Evolutionary conservation across 1,140 invertebrate genomes (phyloP).

Genomic region (Papilio polytes): DNA sequence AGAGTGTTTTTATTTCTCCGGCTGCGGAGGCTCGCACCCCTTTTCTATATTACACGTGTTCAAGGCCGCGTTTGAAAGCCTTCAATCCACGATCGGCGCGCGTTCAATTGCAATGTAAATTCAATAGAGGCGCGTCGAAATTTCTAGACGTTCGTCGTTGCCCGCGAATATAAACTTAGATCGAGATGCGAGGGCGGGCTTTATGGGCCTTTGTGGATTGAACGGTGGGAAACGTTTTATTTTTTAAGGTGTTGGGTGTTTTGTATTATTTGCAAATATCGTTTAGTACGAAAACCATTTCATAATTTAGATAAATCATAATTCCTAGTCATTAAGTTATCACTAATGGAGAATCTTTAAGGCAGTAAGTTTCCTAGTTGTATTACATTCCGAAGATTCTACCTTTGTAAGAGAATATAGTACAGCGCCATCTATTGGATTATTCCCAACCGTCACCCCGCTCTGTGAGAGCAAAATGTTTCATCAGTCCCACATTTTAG

Average conservation of each 20-base stretch:
- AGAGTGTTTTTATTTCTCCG: slow-evolving; percentile 60
- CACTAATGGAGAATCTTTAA: no score
- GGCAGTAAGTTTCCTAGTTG: no score
- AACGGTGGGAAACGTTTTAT: background rate
- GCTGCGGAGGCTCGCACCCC: slow-evolving; percentile 17
- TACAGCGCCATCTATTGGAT: background rate
- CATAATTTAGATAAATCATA: no score
- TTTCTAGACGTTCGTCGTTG: slow-evolving; percentile 8
- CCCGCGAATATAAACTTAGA: slow-evolving; percentile 1
- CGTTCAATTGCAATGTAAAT: slow-evolving; percentile 31
- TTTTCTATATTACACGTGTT: slow-evolving; percentile 37
- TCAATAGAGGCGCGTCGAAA: slow-evolving; percentile 20
- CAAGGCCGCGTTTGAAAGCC: slow-evolving; percentile 34
- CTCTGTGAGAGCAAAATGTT: no score
- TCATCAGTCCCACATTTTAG: no score
- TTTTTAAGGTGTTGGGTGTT: background rate
- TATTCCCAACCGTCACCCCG: no score
- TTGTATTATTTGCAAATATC: background rate
- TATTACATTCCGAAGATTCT: no score
- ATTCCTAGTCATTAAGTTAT: no score
- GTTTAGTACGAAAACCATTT: background rate
- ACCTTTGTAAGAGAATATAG: background rate
- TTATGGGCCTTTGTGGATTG: slow-evolving; percentile 6
- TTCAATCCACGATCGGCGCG: slow-evolving; percentile 19
- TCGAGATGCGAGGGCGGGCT: background rate